Conservation (phyloP, 2,797 vertebrate species). For the Dermochelys coriacea region DNA sequence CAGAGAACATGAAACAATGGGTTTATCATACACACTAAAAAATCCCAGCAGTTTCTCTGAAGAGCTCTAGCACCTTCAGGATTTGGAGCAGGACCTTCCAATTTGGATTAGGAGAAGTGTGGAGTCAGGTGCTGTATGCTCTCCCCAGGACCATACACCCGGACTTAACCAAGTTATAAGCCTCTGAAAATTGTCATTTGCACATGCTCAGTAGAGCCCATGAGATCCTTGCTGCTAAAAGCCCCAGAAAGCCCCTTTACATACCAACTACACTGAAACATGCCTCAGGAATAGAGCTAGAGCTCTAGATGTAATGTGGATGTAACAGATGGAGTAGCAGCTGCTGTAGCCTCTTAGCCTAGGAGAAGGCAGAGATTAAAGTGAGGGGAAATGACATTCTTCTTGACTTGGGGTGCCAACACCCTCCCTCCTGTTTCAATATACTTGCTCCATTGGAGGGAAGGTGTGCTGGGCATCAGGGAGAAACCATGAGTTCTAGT, state of each 20-base stretch:
- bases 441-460: neutral
- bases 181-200: neutral
- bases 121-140: neutral
- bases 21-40: too few species aligned
- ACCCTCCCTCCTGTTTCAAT: neutral
- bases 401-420: neutral
- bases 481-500: neutral
- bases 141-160: neutral
- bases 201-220: neutral
- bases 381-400: neutral
- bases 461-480: neutral
- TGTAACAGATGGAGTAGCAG: neutral
- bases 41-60: neutral
- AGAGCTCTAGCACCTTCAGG: neutral
- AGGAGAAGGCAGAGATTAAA: neutral
- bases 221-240: neutral
- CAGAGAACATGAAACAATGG: too few species aligned
- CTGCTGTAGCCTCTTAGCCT: neutral
- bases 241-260: too few species aligned
- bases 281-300: neutral
- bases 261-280: neutral
- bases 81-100: neutral
- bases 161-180: neutral
- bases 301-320: neutral
- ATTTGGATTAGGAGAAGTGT: neutral